A percentile compares a stretch with the other conserved stretches of the same genome.
These are phyloP conservation scores for Margaritifera margaritifera DNA, from an alignment of 2,888 invertebrate species.

Conservation along the genomic window DNA sequence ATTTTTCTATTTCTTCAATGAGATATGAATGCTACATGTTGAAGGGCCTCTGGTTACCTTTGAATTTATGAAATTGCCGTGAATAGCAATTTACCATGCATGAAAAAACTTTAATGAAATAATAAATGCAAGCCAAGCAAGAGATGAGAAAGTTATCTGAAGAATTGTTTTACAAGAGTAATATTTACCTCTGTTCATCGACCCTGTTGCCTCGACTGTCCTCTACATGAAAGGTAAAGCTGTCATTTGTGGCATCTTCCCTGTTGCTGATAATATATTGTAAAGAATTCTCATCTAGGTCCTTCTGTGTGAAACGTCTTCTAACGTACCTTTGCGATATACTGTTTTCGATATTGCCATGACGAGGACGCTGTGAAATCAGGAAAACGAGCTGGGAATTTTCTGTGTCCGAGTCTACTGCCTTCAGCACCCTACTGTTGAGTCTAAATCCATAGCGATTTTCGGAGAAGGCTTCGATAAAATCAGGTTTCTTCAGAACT, in stretches of 20 bases:
- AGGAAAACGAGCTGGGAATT: constrained; percentile 62
- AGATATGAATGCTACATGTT: too few relatives aligned
- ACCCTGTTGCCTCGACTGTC: constrained; percentile 65
- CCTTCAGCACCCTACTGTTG: constrained; percentile 59
- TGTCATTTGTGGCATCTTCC: constrained; percentile 59
- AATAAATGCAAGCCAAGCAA: neutral
- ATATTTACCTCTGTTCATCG: constrained; percentile 60
- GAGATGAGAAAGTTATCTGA: neutral
- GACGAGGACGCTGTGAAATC: constrained; percentile 59
- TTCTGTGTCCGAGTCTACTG: constrained; percentile 62
- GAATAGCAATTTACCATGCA: too few relatives aligned
- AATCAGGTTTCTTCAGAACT: constrained; percentile 57
- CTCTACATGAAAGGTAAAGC: constrained; percentile 65
- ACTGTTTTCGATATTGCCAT: constrained; percentile 68
- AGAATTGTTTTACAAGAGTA: neutral
- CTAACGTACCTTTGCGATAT: constrained; percentile 64
- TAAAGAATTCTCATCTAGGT: constrained; percentile 66
- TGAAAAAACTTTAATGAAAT: too few relatives aligned
- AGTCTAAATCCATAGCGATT: constrained; percentile 62
- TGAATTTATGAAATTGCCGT: too few relatives aligned
- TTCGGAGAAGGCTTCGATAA: constrained; percentile 60
- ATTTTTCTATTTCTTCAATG: too few relatives aligned
- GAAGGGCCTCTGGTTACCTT: too few relatives aligned
- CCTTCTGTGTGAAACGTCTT: constrained; percentile 67
- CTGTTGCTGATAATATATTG: constrained; percentile 63